A percentile compares a stretch with the other conserved stretches of the same genome.
These are phyloP conservation scores for Drosophila murphyi DNA, from an alignment of 1,140 invertebrate species.

Conservation along the genomic window DNA sequence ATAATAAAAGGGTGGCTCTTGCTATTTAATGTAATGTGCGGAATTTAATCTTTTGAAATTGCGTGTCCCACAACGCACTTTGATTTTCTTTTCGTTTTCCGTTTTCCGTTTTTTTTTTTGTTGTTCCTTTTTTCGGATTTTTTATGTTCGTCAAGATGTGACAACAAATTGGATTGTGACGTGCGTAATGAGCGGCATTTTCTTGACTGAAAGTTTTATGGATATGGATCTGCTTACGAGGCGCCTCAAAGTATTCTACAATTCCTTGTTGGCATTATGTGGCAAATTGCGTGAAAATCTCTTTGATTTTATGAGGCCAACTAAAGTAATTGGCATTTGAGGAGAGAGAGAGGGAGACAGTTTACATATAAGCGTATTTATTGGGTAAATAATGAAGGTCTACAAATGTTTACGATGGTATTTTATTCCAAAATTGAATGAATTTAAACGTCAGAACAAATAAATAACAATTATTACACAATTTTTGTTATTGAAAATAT, in stretches of 20 bases:
- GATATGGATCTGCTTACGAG: conserved; percentile 27
- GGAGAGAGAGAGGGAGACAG: too few species aligned
- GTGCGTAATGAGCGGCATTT: conserved; percentile 70
- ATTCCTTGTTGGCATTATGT: conserved; percentile 25
- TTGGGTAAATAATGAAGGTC: too few species aligned
- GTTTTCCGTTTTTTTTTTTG: conserved; percentile 3
- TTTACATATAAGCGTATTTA: too few species aligned
- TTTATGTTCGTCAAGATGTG: conserved; percentile 70
- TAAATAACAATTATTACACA: too few species aligned
- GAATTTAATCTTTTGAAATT: conserved; percentile 75
- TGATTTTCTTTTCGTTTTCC: conserved; percentile 38
- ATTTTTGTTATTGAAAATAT: too few species aligned
- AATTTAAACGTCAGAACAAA: too few species aligned
- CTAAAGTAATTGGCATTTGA: conserved; percentile 6
- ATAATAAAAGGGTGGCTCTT: conserved; percentile 51
- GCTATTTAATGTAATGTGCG: conserved; percentile 65
- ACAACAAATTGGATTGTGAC: conserved; percentile 80
- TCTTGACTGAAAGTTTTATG: conserved; percentile 27
- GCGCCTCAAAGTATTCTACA: conserved; percentile 5
- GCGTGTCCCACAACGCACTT: conserved; percentile 60
- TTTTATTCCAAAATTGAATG: too few species aligned
- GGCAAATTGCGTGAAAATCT: conserved; percentile 39
- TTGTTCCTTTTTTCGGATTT: conserved; percentile 25
- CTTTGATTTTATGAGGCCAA: conserved; percentile 32
- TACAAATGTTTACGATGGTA: too few species aligned